Conservation (phyloP, 1,140 invertebrate species). For the Protaetia brevitarsis region DNA sequence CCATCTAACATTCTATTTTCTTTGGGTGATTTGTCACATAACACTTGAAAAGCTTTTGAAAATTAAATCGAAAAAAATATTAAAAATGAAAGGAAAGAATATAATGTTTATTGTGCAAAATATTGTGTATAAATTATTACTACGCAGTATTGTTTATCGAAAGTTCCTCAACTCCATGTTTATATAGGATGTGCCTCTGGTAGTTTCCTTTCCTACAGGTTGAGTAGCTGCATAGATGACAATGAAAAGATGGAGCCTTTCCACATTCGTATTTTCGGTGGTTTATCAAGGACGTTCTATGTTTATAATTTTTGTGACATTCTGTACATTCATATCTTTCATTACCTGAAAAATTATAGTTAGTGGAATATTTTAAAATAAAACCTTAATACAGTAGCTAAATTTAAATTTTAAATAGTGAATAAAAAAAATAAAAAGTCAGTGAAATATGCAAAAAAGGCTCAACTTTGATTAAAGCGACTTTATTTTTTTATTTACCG, state of each 20-base stretch:
- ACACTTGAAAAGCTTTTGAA: no score
- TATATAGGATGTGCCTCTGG: constrained; percentile 16
- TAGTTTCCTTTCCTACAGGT: constrained; percentile 24
- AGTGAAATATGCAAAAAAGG: no score
- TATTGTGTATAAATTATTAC: not conserved
- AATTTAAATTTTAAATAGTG: no score
- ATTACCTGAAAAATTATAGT: not conserved
- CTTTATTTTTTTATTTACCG: no score
- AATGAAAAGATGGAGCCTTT: constrained; percentile 27
- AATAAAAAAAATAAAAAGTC: no score
- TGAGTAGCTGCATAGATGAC: constrained; percentile 22
- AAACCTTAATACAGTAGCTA: not conserved
- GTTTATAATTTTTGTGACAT: constrained; percentile 27
- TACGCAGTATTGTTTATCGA: not conserved
- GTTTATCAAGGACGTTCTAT: constrained; percentile 24
- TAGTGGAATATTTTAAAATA: not conserved
- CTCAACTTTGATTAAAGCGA: no score
- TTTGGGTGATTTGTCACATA: no score
- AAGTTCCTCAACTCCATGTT: not conserved
- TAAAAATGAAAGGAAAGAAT: no score
- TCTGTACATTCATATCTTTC: not conserved
- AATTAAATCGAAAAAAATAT: no score
- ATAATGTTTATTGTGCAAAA: no score
- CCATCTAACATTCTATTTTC: no score
- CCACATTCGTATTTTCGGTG: constrained; percentile 31